Base-by-base conservation (phyloP, 2,113 vertebrate species). In the Pygoscelis antarcticus region DNA sequence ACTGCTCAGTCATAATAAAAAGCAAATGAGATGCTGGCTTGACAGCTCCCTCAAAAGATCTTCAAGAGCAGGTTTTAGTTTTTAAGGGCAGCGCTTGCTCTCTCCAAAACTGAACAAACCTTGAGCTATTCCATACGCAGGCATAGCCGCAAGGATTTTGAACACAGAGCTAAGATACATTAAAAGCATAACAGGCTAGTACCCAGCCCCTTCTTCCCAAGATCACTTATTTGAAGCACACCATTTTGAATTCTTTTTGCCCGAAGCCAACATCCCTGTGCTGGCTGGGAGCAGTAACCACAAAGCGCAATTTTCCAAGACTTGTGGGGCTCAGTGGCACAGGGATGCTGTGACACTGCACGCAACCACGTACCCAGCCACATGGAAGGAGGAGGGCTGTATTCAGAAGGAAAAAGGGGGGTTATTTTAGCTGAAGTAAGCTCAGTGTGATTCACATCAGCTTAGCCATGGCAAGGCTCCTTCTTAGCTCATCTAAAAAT, bases 41-140 rank as follows among this genome's bases (percentile, higher is more conserved):
- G 95, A 95, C 94, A 97, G 84, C 74, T 96, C 83, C 79, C 92
- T 94, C 77, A 87, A 95, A 98, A 97, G 86, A 93, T 77, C 89
- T 96, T 85, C 51, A 93, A 94, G 90, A 91, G 69, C 38, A 89
- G 79, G 89, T 96, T 96, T 95, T 81, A 93, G 80, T 83, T 96
- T 96, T 91, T 61, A 94, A 66, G 86, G 86, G 58, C 46, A 68
- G 68, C 6, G 3, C 51, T 89, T 89, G 81, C 42, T 88, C 30
- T 93, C 84, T 92, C 94, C 85, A 96, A 89, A 97, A 87, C 81
- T 27, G 64, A 89, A 19, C 36, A 74, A 85, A 80, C 27, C 46
- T 42, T 18, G n/a, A 85, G 40, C 60, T 81, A 25, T 29, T 38
- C 52, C 84, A 68, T 26, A 90, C 32, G 71, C 7, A 32, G 74